Percentiles rank a stretch among this genome's conserved stretches.
Evolutionary conservation across 2,113 vertebrate species (phyloP).

Genomic region (Scytalopus superciliaris): DNA sequence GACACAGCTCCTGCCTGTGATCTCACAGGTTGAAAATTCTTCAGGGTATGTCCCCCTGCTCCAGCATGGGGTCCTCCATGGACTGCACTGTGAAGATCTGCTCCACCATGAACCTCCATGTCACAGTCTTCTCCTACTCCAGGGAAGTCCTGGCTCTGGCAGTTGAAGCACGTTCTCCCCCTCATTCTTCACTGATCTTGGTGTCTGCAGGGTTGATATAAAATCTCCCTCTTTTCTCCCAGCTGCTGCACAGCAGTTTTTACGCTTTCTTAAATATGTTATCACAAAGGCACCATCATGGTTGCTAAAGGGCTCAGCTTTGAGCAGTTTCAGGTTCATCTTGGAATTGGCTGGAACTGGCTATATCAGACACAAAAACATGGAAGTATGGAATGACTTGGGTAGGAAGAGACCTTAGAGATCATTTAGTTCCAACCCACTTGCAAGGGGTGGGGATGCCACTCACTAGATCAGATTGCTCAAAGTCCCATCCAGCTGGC

Average conservation of each 20-base stretch:
- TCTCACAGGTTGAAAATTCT: background rate
- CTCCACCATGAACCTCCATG: background rate
- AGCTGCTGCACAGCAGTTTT: background rate
- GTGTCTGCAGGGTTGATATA: background rate
- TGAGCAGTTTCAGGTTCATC: background rate
- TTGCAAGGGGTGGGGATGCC: background rate
- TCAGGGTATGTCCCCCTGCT: background rate
- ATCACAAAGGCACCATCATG: background rate
- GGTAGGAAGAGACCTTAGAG: background rate
- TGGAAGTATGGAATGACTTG: accelerated
- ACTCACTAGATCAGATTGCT: background rate
- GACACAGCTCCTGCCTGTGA: background rate
- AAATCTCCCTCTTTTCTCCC: background rate
- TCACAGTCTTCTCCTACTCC: background rate
- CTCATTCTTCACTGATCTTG: background rate
- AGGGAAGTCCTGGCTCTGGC: background rate
- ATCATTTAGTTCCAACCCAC: too few species aligned
- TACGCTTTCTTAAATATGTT: background rate
- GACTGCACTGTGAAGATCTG: background rate
- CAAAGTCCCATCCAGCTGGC: background rate
- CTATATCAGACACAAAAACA: background rate
- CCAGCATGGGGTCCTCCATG: accelerated
- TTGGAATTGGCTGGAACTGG: background rate
- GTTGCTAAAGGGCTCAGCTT: background rate
- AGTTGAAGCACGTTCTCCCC: accelerated